Base-by-base conservation (phyloP, 2,797 vertebrate genomes). In the Hydrophis major region DNA sequence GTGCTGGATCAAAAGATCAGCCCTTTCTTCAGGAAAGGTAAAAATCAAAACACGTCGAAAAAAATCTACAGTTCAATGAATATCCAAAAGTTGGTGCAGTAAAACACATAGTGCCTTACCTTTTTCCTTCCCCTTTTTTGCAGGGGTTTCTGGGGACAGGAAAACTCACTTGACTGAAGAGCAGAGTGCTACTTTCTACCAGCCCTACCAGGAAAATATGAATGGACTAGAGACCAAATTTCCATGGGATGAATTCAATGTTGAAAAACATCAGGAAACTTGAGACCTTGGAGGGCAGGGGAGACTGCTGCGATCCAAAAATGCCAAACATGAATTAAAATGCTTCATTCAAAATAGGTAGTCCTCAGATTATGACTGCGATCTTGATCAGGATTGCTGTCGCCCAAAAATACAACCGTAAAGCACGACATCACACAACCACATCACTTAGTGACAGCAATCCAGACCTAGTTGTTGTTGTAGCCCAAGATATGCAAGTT, bases 21-120 rank as follows among this genome's bases (percentile, higher is more conserved):
- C 20, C 61, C 95, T 4, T 99, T 99, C 95, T 94, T 98, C 42
- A 98, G 98, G 94, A 99, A 98, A 98, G 98, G 98, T 99, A 93
- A 66, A 83, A 60, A 8, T 32, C 18, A 56, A 56, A 86, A 14
- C 8, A 2, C 47, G 83, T 88, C 60, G 14, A 42, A 20, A 10
- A n/a, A 13, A 74, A 27, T 53, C 22, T 20, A 32, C 8, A 87
- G 2, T 50, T 66, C 59, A 57, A 20, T 6, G 27, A 32, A 28
- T 42, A 50, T 78, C 63, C 27, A 55, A 32, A 66, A 63, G 60
- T 27, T 87, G 27, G 37, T 27, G 4, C 27, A 55, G 28, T 1
- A 16, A 55, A 50, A 22, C 4, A 10, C 4, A 7, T 27, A 22
- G 20, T 13, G 10, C 22, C 27, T 42, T 13, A 57, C 56, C 16